These are phyloP conservation scores for Hypsopygia costalis DNA, from an alignment of 2,888 invertebrate species.

Conservation along the genomic window DNA sequence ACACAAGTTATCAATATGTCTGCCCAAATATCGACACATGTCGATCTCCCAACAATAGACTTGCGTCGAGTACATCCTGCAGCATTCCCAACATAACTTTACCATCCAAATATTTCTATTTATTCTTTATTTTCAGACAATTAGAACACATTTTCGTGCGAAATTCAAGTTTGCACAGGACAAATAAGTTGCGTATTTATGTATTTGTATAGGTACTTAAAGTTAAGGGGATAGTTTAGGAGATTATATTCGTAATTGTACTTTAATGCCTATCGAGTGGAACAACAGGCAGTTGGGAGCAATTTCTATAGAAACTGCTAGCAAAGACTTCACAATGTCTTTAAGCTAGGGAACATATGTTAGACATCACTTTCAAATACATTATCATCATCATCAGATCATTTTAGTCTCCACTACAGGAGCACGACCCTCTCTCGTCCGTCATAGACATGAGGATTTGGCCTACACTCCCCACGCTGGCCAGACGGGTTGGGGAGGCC, in stretches of 20 bases:
- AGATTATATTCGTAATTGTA: slow-evolving; percentile 70
- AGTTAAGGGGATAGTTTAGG: slow-evolving; percentile 60
- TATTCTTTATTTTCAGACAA: slow-evolving; percentile 16
- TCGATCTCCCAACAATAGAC: slow-evolving; percentile 55
- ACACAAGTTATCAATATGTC: slow-evolving; percentile 32
- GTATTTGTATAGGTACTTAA: slow-evolving; percentile 59
- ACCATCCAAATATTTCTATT: background rate
- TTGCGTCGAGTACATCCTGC: slow-evolving; percentile 54
- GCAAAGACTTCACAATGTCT: background rate
- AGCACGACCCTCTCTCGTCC: no score
- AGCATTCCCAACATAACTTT: slow-evolving; percentile 27
- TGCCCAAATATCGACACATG: slow-evolving; percentile 66
- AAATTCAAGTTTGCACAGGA: slow-evolving; percentile 12
- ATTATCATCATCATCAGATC: no score
- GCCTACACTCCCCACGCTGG: no score
- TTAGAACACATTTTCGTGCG: slow-evolving; percentile 29
- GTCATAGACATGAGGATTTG: no score
- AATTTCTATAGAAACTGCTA: background rate
- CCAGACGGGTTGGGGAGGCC: no score
- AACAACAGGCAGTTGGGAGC: slow-evolving; percentile 27
- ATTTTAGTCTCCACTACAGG: no score
- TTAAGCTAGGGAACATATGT: background rate
- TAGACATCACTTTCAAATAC: no score
- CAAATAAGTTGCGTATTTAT: slow-evolving; percentile 21
- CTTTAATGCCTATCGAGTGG: slow-evolving; percentile 59